Evolutionary conservation across 2,888 invertebrate species (phyloP), one percentile per base, ranked within the genome.

Genomic region (Mythimna impura): DNA sequence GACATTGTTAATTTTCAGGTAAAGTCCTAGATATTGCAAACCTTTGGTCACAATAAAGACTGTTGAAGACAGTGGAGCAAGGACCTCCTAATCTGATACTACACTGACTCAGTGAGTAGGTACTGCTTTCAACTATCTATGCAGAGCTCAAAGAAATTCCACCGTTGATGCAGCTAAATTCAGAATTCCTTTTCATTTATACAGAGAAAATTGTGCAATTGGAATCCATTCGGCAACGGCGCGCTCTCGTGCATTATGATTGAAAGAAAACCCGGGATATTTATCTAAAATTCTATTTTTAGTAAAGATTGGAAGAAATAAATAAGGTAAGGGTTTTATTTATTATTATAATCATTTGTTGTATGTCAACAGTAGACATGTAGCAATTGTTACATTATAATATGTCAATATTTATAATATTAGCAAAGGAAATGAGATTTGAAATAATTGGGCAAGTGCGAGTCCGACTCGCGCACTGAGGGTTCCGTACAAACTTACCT

Each of bases 61-160:
- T 57, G 34, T 50, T 22, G 57, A 30, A 54, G 55, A 71, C 57
- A 55, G 22, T 40, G 58, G 79, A 66, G 68, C 60, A 78, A 82
- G 20, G 55, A 80, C 57, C 82, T 69, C 50, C n/a, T 55, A 43
- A 82, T 78, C 47, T 40, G 1, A 10, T 60, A 60, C 47, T 52
- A 10, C 22, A 81, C 55, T 34, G 64, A 78, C n/a, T 65, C 61
- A 52, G 36, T 57, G 20, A 40, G 25, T 40, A 62, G 43, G 7
- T 25, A 34, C n/a, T 47, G 30, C 5, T 30, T 43, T 50, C 50
- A 25, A 36, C 25, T 66, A 22, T 60, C 30, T n/a, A 3, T 47
- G 50, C 36, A 47, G 9, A 10, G 62, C 30, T 55, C 36, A 60
- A 36, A 71, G 77, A 71, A 71, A 64, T 57, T 47, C 52, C 60